A percentile compares a stretch with the other conserved stretches of the same genome.
phyloP scores from a whole-genome alignment of 2,888 invertebrate genomes.

The Cryptus viduatorius region DNA sequence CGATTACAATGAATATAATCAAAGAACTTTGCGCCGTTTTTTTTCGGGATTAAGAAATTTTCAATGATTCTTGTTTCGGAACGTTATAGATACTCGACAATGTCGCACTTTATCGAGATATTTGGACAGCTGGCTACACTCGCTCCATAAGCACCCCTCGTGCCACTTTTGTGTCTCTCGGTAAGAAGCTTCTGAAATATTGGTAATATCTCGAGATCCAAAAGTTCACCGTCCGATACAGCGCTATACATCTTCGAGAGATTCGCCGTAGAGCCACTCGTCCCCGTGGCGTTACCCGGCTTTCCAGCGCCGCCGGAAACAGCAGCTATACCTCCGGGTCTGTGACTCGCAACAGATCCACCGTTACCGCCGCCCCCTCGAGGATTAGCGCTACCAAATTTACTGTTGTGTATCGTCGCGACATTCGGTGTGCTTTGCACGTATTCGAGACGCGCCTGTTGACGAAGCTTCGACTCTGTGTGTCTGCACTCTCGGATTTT shows the following conservation, averaged over 20 bases:
- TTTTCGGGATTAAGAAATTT: not conserved
- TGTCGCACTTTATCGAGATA: conserved; percentile 98
- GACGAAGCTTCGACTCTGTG: conserved; percentile 81
- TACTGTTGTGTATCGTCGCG: conserved; percentile 86
- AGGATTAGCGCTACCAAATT: conserved; percentile 86
- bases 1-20: conserved; percentile 30
- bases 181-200: conserved; percentile 96
- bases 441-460: conserved; percentile 84
- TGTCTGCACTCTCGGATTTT: conserved; percentile 79
- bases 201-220: conserved; percentile 94
- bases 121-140: conserved; percentile 96
- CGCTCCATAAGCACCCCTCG: conserved; percentile 89
- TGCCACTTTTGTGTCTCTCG: conserved; percentile 90
- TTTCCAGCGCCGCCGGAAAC: conserved; percentile 41
- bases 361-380: conserved; percentile 80
- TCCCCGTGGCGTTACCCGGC: conserved; percentile 41
- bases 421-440: conserved; percentile 89
- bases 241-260: conserved; percentile 89
- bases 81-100: conserved; percentile 95
- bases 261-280: conserved; percentile 78
- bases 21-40: not conserved
- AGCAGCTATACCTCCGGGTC: conserved; percentile 50
- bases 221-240: conserved; percentile 93
- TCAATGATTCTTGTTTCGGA: conserved; percentile 6
- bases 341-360: conserved; percentile 80